Percentiles rank a stretch among this genome's conserved stretches.
Evolutionary conservation across 2,888 invertebrate genomes (phyloP).

Genomic region (Gastrophysa polygoni): DNA sequence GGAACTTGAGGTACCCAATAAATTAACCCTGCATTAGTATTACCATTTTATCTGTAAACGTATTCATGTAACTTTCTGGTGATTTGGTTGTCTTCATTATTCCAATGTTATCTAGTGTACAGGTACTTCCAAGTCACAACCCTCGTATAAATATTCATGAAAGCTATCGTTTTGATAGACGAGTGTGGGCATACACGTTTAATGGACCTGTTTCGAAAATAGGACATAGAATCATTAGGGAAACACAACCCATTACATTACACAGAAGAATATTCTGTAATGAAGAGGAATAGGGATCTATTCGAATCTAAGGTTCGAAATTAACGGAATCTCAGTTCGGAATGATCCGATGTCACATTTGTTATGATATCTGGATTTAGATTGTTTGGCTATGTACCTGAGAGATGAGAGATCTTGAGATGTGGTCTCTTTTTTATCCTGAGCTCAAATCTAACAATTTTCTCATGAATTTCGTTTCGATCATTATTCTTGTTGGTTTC

Average conservation of each 20-base stretch:
- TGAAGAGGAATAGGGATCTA: too few relatives aligned
- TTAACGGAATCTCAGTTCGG: too few relatives aligned
- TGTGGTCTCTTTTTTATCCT: too few relatives aligned
- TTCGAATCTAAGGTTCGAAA: too few relatives aligned
- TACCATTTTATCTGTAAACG: background rate
- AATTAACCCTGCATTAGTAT: background rate
- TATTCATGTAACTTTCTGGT: background rate
- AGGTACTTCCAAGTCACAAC: background rate
- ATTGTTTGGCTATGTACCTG: too few relatives aligned
- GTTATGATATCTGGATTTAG: too few relatives aligned
- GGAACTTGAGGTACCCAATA: background rate
- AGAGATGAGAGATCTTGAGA: too few relatives aligned
- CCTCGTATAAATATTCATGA: background rate
- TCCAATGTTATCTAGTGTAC: background rate
- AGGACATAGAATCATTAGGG: background rate
- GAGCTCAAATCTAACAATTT: too few relatives aligned
- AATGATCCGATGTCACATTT: too few relatives aligned
- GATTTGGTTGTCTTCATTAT: background rate
- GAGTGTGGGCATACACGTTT: background rate
- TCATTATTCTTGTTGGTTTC: too few relatives aligned
- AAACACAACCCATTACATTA: background rate
- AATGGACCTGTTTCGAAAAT: background rate
- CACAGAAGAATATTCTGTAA: too few relatives aligned
- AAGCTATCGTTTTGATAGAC: background rate
- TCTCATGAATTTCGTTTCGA: too few relatives aligned